These are phyloP conservation scores for Latrodectus geometricus DNA, from an alignment of 1,140 invertebrate genomes.

Conservation along the genomic window DNA sequence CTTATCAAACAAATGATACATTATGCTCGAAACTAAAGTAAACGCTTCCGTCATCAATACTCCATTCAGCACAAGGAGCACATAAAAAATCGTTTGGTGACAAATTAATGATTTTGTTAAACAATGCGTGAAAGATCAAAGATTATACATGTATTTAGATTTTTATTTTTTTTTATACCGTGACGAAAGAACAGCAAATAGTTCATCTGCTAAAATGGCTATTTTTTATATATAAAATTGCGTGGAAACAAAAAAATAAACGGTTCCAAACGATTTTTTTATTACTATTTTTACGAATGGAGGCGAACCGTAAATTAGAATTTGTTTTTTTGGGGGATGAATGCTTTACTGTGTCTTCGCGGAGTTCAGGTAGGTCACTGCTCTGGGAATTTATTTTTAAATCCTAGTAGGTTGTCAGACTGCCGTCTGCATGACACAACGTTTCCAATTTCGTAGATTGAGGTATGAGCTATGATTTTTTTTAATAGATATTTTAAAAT, in stretches of 20 bases:
- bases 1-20: neutral
- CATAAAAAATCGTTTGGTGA: neutral
- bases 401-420: neutral
- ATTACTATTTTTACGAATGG: too few species aligned
- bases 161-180: neutral
- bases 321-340: conserved; percentile 1
- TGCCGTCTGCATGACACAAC: neutral
- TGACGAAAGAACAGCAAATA: neutral
- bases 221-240: too few species aligned
- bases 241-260: too few species aligned
- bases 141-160: neutral
- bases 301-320: neutral
- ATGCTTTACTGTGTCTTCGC: neutral
- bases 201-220: too few species aligned
- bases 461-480: too few species aligned
- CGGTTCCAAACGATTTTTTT: too few species aligned
- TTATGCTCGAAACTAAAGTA: neutral
- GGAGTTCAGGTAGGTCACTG: neutral
- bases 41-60: neutral
- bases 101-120: conserved; percentile 29
- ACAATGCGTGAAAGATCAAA: conserved; percentile 4
- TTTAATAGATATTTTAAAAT: too few species aligned
- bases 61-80: neutral
- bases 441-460: too few species aligned
- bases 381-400: conserved; percentile 3